These are phyloP conservation scores for Alviniconcha marisindica DNA, from an alignment of 1,140 invertebrate genomes.

Conservation along the genomic window DNA sequence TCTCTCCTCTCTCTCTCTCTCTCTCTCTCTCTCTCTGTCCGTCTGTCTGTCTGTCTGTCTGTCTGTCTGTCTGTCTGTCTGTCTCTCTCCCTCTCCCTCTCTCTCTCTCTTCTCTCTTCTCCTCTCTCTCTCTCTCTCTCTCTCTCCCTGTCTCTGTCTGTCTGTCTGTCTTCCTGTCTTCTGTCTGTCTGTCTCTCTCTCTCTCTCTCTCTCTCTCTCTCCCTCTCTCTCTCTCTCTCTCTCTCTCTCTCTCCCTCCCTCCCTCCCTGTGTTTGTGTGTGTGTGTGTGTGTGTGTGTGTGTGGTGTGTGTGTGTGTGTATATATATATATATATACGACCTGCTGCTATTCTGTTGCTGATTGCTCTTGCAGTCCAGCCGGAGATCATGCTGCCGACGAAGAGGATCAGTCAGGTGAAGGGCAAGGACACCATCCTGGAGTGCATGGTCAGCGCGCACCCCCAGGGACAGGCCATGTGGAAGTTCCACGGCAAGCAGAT, in stretches of 20 bases:
- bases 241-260: background rate
- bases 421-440: slow-evolving; percentile 81
- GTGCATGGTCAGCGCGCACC: slow-evolving; percentile 93
- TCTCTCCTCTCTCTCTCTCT: background rate
- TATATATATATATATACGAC: background rate
- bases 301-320: background rate
- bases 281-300: background rate
- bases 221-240: background rate
- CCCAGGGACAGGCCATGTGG: slow-evolving; percentile 91
- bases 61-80: background rate
- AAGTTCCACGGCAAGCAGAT: slow-evolving; percentile 82
- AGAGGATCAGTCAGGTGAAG: slow-evolving; percentile 62
- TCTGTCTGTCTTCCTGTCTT: background rate
- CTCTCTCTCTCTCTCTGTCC: background rate
- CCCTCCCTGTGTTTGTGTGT: background rate
- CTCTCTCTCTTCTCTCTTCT: too few relatives aligned
- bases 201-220: background rate
- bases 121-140: too few relatives aligned
- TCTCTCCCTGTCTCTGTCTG: background rate
- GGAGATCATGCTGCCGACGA: slow-evolving; percentile 65
- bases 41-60: background rate
- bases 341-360: slow-evolving; percentile 4
- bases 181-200: background rate
- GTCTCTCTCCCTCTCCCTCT: background rate
- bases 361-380: slow-evolving; percentile 73